Evolutionary conservation across 2,113 vertebrate genomes (phyloP).

Genomic region (Melanerpes formicivorus): DNA sequence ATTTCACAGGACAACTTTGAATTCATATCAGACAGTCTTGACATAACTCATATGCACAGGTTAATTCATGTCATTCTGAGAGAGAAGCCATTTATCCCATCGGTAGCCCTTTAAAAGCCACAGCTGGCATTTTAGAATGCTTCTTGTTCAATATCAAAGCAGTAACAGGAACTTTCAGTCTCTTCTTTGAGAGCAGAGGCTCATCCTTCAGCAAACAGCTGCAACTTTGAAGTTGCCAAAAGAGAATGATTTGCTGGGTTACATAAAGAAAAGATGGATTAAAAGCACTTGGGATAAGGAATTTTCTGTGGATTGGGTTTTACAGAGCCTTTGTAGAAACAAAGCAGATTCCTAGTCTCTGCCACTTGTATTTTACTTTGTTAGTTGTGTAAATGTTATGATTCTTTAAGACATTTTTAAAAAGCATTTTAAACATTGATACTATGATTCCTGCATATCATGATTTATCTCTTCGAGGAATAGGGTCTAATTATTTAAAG

Average conservation of each 20-base stretch:
- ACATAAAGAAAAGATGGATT: slow-evolving; percentile 55
- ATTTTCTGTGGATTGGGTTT: slow-evolving; percentile 4
- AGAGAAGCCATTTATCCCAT: slow-evolving; percentile 71
- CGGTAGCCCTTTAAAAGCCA: slow-evolving; percentile 71
- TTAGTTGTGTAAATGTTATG: not conserved
- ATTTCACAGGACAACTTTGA: slow-evolving; percentile 41
- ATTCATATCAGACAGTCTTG: slow-evolving; percentile 50
- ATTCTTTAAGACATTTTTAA: not conserved
- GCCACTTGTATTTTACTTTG: not conserved
- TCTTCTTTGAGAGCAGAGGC: slow-evolving; percentile 48
- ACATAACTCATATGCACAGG: slow-evolving; percentile 64
- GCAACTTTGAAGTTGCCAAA: slow-evolving; percentile 72
- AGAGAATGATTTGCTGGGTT: slow-evolving; percentile 66
- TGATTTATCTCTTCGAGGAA: not conserved
- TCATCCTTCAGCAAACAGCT: slow-evolving; percentile 70
- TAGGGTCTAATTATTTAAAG: not conserved
- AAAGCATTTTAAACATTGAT: not conserved
- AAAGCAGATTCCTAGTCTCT: not conserved
- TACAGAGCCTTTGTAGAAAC: not conserved
- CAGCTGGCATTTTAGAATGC: slow-evolving; percentile 73
- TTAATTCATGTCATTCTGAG: slow-evolving; percentile 68
- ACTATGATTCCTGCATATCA: not conserved
- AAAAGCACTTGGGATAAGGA: slow-evolving; percentile 21
- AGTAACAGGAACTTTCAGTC: slow-evolving; percentile 56
- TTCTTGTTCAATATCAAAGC: slow-evolving; percentile 72